These are phyloP conservation scores for Discoglossus pictus DNA, from an alignment of 2,797 vertebrate species.

Conservation along the genomic window DNA sequence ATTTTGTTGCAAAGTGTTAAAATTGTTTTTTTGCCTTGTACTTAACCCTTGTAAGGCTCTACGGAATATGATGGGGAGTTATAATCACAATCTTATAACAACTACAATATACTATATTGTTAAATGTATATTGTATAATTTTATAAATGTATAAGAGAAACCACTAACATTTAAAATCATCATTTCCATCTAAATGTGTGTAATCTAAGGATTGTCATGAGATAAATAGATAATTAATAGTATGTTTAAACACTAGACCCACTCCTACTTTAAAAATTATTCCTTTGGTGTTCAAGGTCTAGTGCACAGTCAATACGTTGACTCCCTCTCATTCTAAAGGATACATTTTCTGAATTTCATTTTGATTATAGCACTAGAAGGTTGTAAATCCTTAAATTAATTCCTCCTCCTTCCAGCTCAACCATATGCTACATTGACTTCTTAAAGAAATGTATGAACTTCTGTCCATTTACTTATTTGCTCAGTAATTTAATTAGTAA, in stretches of 20 bases:
- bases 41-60: too few species aligned
- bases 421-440: constrained; percentile 38
- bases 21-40: too few species aligned
- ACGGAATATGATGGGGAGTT: too few species aligned
- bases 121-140: too few species aligned
- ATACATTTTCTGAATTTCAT: constrained; percentile 45
- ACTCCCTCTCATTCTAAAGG: constrained; percentile 40
- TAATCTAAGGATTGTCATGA: constrained; percentile 14
- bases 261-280: constrained; percentile 36
- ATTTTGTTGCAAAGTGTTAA: too few species aligned
- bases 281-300: constrained; percentile 44
- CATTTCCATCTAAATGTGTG: background rate
- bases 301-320: constrained; percentile 21
- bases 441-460: constrained; percentile 22
- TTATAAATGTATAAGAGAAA: background rate
- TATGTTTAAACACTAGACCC: constrained; percentile 33
- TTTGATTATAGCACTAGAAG: constrained; percentile 33
- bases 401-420: constrained; percentile 29
- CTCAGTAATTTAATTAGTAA: constrained; percentile 42
- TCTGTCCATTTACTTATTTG: constrained; percentile 14
- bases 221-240: constrained; percentile 29
- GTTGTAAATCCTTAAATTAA: constrained; percentile 43
- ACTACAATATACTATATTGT: too few species aligned
- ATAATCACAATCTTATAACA: too few species aligned
- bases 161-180: background rate